Conservation (phyloP, 2,113 vertebrate genomes). For the Struthio camelus region DNA sequence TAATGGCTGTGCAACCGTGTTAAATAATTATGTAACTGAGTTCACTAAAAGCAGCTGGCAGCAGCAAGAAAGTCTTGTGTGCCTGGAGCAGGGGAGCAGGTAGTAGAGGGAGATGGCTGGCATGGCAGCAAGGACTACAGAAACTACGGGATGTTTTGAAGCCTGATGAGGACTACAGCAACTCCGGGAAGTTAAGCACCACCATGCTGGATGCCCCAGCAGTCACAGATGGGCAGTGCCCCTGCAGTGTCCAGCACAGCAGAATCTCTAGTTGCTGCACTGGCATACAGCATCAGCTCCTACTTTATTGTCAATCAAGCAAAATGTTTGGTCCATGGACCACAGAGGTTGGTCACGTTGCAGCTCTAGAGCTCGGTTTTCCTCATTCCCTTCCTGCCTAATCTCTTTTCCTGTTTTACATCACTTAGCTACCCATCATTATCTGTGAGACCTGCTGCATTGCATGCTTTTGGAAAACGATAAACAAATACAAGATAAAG, state of each 20-base stretch:
- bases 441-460: not conserved
- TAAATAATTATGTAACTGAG: not conserved
- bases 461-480: not conserved
- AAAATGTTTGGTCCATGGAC: not conserved
- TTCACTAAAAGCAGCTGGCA: not conserved
- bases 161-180: not conserved
- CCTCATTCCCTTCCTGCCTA: not conserved
- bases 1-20: not conserved
- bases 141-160: not conserved
- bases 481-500: not conserved
- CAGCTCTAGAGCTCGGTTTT: not conserved
- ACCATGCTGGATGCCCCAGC: not conserved
- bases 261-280: not conserved
- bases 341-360: not conserved
- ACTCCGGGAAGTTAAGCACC: not conserved
- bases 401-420: not conserved
- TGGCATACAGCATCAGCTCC: not conserved
- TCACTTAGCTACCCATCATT: not conserved
- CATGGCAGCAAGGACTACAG: not conserved
- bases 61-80: not conserved
- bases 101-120: not conserved
- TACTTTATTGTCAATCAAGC: not conserved
- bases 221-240: accelerated
- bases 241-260: not conserved
- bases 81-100: not conserved